Evolutionary conservation across 2,797 vertebrate species (phyloP).

Genomic region (Sus cebifrons): DNA sequence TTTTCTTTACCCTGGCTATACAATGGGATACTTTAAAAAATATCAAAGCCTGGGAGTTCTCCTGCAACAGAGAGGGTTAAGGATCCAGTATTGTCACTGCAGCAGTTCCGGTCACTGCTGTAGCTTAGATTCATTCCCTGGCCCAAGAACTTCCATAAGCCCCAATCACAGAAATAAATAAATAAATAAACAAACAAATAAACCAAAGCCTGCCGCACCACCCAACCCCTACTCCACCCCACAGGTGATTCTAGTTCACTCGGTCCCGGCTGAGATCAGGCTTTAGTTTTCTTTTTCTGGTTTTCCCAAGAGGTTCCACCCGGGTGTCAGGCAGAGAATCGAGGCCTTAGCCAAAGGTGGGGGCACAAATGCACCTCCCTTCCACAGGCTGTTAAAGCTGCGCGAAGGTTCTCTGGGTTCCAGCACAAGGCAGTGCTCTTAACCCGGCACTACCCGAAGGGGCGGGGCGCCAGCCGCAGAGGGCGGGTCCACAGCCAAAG

Average conservation of each 20-base stretch:
- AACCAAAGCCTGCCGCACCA: neutral
- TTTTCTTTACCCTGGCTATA: neutral
- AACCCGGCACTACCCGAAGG: neutral
- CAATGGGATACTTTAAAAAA: neutral
- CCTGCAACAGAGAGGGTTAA: no score
- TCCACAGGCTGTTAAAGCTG: neutral
- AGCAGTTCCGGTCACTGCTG: no score
- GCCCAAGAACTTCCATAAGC: no score
- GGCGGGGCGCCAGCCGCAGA: neutral
- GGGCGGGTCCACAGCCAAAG: constrained; percentile 6
- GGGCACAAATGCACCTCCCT: neutral
- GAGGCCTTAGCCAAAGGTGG: neutral
- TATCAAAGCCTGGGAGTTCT: neutral
- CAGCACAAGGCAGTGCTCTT: accelerated
- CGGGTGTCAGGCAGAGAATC: no score
- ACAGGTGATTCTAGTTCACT: neutral
- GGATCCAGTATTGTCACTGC: no score
- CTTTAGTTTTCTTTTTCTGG: neutral
- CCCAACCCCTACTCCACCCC: neutral
- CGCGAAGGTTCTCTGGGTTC: accelerated
- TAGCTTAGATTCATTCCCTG: no score
- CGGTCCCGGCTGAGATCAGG: neutral
- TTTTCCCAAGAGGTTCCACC: neutral
- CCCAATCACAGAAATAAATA: no score
- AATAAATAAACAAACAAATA: no score